Base-by-base conservation (phyloP, 2,797 vertebrate genomes). In the Psittacula derbiana region DNA sequence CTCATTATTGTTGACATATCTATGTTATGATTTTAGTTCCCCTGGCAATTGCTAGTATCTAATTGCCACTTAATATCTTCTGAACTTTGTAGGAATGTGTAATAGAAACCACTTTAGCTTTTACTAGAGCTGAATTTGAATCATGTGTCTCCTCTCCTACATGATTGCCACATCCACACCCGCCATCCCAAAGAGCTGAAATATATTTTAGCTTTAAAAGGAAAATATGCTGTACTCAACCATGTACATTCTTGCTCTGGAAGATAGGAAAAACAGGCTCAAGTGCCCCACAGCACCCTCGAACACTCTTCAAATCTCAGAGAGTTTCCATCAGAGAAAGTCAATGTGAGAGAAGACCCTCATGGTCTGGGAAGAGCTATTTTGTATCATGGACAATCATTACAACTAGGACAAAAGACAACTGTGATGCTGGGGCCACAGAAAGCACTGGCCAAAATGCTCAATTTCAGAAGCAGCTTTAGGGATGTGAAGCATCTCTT, bases 61-160 rank as follows among this genome's bases (percentile, higher is more conserved):
- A 83, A 91, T 87, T 91, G 86, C 91, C 4, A 8, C 72, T 86
- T 93, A 89, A 91, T 95, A 79, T 66, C 16, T 73, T 78, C 71
- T 91, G 91, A 95, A 85, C 84, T 83, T 87, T 67, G 43, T 67
- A 87, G 94, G 87, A 93, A 93, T 93, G 89, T 70, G 69, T 74
- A 91, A 92, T 8, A 93, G 71, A 78, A 92, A 83, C 55, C 46
- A 69, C 72, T 89, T 74, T 36, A 92, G 53, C n/a, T 91, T 95
- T 74, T 89, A 17, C 61, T 91, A 85, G 60, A 80, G 40, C 18
- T 73, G 72, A 60, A 83, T 83, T 80, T 74, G 60, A 90, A 72
- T 91, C 4, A 0, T 25, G 36, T 76, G 30, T 78, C 60, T 92
- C 74, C 24, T 92, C 33, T 82, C 41, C 49, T 61, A 15, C 25